phyloP scores from a whole-genome alignment of 2,888 invertebrate genomes.

The Pherbina coryleti region DNA sequence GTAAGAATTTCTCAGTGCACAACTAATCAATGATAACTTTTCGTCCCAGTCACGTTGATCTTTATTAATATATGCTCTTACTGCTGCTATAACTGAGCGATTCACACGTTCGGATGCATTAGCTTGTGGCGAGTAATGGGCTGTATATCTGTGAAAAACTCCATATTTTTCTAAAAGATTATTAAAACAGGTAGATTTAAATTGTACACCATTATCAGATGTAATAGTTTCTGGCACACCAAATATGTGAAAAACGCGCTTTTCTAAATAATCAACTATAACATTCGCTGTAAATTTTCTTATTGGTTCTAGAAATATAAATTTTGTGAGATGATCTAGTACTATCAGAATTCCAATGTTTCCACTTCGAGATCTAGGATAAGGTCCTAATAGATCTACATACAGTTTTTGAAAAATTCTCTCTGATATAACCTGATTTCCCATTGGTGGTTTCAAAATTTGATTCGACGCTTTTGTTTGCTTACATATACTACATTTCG shows the following conservation, averaged over 20 bases:
- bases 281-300: background rate
- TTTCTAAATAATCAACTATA: slow-evolving; percentile 7
- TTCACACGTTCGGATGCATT: slow-evolving; percentile 56
- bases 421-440: slow-evolving; percentile 9
- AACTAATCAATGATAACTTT: slow-evolving; percentile 2
- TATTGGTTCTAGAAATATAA: slow-evolving; percentile 1
- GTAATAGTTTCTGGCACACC: slow-evolving; percentile 50
- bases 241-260: no score
- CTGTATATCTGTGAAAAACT: slow-evolving; percentile 4
- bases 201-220: slow-evolving; percentile 55
- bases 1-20: background rate
- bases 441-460: background rate
- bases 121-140: slow-evolving; percentile 56
- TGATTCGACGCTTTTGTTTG: no score
- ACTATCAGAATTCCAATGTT: slow-evolving; percentile 26
- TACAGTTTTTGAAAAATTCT: slow-evolving; percentile 24
- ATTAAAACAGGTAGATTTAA: slow-evolving; percentile 42
- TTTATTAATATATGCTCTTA: slow-evolving; percentile 49
- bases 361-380: slow-evolving; percentile 16
- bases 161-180: slow-evolving; percentile 43
- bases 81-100: slow-evolving; percentile 40
- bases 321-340: slow-evolving; percentile 14
- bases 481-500: slow-evolving; percentile 30
- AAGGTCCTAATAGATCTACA: slow-evolving; percentile 39
- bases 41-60: slow-evolving; percentile 53